A percentile compares a stretch with the other conserved stretches of the same genome.
Evolutionary conservation across 2,113 vertebrate genomes (phyloP).

Genomic region (Catharus fuscescens): DNA sequence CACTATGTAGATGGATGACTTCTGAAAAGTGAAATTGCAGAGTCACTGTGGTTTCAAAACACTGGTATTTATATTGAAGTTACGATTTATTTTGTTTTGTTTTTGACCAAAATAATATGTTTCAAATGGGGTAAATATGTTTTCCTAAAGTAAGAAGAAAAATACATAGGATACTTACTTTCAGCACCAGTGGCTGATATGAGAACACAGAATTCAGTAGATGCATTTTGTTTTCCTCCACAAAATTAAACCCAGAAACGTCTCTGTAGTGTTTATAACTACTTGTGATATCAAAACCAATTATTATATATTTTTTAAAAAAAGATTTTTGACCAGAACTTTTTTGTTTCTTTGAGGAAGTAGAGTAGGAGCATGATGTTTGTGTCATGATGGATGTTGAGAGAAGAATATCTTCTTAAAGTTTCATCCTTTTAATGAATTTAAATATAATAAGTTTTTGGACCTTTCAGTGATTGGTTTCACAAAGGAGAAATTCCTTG

Average conservation of each 20-base stretch:
- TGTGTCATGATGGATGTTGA: not conserved
- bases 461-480: not conserved
- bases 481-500: not conserved
- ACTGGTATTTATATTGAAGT: not conserved
- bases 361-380: not conserved
- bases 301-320: not conserved
- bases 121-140: not conserved
- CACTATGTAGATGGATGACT: not conserved
- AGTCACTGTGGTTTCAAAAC: not conserved
- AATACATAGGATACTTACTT: not conserved
- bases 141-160: not conserved
- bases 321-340: not conserved
- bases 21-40: not conserved
- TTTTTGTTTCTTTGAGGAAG: not conserved
- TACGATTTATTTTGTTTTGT: not conserved
- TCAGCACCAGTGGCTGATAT: not conserved
- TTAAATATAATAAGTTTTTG: not conserved
- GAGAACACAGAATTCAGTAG: not conserved
- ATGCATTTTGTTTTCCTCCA: not conserved
- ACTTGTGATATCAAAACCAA: not conserved
- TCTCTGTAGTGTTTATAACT: not conserved
- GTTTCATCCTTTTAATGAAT: not conserved
- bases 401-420: not conserved
- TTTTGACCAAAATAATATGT: not conserved
- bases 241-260: not conserved